Evolutionary conservation across 2,113 vertebrate species (phyloP).

Genomic region (Cathartes aura): DNA sequence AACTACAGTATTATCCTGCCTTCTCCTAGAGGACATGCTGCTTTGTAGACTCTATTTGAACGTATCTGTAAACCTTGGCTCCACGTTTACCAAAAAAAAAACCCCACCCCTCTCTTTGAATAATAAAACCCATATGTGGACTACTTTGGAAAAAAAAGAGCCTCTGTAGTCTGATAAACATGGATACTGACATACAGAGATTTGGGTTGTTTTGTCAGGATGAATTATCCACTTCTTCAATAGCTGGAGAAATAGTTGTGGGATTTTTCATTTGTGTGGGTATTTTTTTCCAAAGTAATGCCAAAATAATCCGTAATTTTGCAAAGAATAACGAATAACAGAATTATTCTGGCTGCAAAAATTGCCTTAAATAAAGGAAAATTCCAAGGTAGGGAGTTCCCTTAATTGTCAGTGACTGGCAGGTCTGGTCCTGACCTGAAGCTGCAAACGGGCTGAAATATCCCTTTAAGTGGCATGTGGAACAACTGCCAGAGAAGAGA

Average conservation of each 20-base stretch:
- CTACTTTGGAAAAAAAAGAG: background rate
- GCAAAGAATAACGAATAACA: background rate
- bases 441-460: background rate
- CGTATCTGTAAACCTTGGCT: background rate
- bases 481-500: background rate
- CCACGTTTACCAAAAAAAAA: background rate
- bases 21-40: background rate
- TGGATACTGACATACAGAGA: background rate
- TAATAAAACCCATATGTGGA: background rate
- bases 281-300: background rate
- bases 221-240: background rate
- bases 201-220: background rate
- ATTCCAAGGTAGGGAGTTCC: background rate
- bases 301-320: background rate
- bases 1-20: background rate
- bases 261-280: background rate
- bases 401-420: background rate
- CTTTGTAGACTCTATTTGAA: background rate
- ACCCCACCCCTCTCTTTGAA: background rate
- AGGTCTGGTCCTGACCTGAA: background rate
- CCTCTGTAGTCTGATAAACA: background rate
- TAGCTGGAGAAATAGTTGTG: background rate
- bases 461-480: background rate
- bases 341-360: background rate
- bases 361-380: background rate